phyloP scores from a whole-genome alignment of 2,113 vertebrate species.

The Mesitornis unicolor region DNA sequence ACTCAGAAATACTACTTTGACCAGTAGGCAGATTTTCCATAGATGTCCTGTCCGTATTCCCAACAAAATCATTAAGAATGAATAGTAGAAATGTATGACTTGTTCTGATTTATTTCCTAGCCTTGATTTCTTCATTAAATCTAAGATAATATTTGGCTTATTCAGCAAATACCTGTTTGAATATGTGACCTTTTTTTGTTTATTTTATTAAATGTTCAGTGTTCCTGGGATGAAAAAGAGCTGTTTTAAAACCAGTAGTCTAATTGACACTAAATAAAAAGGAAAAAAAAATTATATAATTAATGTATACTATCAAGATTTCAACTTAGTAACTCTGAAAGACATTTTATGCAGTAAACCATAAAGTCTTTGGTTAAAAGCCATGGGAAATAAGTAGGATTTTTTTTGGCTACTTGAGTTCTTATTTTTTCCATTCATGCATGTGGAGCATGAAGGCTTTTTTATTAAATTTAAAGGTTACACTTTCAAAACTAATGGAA shows the following conservation, averaged over 20 bases:
- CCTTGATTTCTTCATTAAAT: not conserved
- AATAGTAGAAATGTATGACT: not conserved
- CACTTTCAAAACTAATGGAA: slow-evolving; percentile 50
- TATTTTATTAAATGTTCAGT: not conserved
- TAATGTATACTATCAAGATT: not conserved
- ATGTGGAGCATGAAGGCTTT: slow-evolving; percentile 25
- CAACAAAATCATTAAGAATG: not conserved
- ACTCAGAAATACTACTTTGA: not conserved
- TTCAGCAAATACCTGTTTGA: not conserved
- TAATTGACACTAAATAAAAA: not conserved
- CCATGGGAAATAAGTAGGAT: slow-evolving; percentile 31
- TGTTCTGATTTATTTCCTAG: not conserved
- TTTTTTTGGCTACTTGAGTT: slow-evolving; percentile 42
- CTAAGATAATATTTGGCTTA: not conserved
- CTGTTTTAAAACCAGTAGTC: not conserved
- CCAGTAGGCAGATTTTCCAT: not conserved
- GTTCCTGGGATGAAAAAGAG: not conserved
- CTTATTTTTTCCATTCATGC: slow-evolving; percentile 57
- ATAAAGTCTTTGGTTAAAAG: slow-evolving; percentile 32
- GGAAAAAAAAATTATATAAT: not conserved
- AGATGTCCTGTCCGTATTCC: not conserved
- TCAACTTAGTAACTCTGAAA: not conserved
- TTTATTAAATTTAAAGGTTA: slow-evolving; percentile 61
- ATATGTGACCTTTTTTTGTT: not conserved
- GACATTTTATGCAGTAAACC: slow-evolving; percentile 8